A percentile compares a stretch with the other conserved stretches of the same genome.
These are phyloP conservation scores for Apus apus DNA, from an alignment of 2,113 vertebrate genomes.

Conservation along the genomic window DNA sequence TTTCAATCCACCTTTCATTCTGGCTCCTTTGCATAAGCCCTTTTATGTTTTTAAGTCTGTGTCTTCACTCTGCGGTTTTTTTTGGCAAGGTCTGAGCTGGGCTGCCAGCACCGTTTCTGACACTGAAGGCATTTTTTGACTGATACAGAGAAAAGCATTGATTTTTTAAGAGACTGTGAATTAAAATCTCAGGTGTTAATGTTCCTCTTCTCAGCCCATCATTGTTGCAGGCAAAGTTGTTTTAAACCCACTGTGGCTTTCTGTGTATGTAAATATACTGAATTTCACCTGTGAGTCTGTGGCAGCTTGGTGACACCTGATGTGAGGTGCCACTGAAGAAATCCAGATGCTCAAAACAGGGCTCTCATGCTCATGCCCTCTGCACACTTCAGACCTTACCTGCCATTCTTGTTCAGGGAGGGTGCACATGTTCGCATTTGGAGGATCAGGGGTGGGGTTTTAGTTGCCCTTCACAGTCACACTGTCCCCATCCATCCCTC, in stretches of 20 bases:
- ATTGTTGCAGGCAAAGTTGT: not conserved
- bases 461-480: not conserved
- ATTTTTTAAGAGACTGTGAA: not conserved
- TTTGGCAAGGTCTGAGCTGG: not conserved
- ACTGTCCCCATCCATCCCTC: not conserved
- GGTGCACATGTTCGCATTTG: not conserved
- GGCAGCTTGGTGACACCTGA: not conserved
- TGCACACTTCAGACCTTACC: not conserved
- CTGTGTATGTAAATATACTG: not conserved
- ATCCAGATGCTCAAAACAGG: not conserved
- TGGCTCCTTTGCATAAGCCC: not conserved
- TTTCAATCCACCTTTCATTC: not conserved
- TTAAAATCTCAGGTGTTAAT: not conserved
- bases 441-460: not conserved
- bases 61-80: not conserved
- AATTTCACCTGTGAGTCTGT: not conserved
- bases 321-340: not conserved
- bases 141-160: not conserved
- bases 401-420: not conserved
- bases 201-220: not conserved
- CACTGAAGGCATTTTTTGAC: not conserved
- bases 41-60: not conserved
- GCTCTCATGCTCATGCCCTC: rapidly evolving
- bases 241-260: not conserved
- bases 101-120: not conserved